Base-by-base conservation (phyloP, 2,113 vertebrate species). In the Notothenia coriiceps region DNA sequence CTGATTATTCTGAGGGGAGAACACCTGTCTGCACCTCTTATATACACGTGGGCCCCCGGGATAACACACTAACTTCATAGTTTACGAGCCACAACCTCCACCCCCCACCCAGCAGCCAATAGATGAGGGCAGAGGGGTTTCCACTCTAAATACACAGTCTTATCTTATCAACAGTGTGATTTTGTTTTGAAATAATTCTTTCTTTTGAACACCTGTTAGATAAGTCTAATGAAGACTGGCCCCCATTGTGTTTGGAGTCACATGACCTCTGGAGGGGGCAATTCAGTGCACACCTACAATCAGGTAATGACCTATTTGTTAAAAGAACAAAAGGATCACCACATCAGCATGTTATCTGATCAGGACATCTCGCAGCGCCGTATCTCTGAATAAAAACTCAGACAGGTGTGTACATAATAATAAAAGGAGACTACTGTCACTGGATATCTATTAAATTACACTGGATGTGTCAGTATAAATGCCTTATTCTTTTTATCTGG, bases 141-240 rank as follows among this genome's bases (percentile, higher is more conserved):
- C 62, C 56, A 52, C 57, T 79, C 4, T 49, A 70, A 87, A 85
- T 81, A 66, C 74, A 73, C 83, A 63, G 86, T 86, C 91, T 94
- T 95, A 94, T 94, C 94, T 94, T 94, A 92, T 91, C 90, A 86
- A 74, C 77, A 70, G 25, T 61, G 66, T 70, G 77, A 79, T 89
- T 93, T 91, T 91, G 64, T 87, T 92, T 87, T 75, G 76, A 83
- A 93, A 89, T 85, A 79, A 83, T 84, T 90, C 81, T 55, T 88
- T 68, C 77, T 85, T 84, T 88, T 73, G 77, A 89, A 46, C 82
- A 80, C 40, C 15, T 67, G 71, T 60, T 10, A 93, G 91, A 93
- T 94, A 94, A 93, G 84, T 91, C 80, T 44, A 76, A 77, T 86
- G 77, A 90, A 92, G 89, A 94, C 91, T 84, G 85, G 64, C 43